These are phyloP conservation scores for Rhynchopsitta pachyrhyncha DNA, from an alignment of 2,113 vertebrate genomes.

Conservation along the genomic window DNA sequence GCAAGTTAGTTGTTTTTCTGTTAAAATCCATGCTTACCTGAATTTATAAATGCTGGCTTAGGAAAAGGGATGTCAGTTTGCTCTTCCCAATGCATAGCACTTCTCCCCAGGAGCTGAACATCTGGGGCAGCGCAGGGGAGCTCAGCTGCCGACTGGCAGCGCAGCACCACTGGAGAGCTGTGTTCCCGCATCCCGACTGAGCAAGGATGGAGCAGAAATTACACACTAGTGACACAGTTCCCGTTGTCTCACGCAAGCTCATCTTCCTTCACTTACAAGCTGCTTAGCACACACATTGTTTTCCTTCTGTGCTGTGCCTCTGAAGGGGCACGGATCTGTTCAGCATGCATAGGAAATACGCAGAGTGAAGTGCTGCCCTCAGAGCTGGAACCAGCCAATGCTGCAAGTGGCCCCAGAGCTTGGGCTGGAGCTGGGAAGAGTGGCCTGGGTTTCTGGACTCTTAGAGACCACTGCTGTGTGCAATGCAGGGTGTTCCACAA, in stretches of 20 bases:
- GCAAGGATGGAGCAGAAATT: neutral
- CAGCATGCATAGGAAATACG: rapidly evolving
- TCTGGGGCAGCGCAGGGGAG: neutral
- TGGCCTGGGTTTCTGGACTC: rapidly evolving
- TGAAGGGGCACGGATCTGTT: neutral
- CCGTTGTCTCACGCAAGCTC: neutral
- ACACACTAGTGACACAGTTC: neutral
- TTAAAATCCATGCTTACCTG: neutral
- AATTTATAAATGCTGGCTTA: neutral
- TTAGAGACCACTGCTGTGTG: neutral
- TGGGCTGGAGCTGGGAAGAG: neutral
- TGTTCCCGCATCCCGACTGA: rapidly evolving
- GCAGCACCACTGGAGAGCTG: rapidly evolving
- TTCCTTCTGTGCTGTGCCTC: rapidly evolving
- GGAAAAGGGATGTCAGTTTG: neutral
- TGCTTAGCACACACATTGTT: rapidly evolving
- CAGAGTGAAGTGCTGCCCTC: neutral
- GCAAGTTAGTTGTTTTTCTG: neutral
- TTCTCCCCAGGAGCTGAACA: neutral
- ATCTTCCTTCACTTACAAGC: neutral
- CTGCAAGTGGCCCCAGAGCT: too few species aligned
- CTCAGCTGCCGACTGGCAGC: rapidly evolving
- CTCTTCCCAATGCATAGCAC: neutral
- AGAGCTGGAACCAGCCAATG: neutral
- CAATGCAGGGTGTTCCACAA: neutral